Evolutionary conservation across 2,113 vertebrate genomes (phyloP), one percentile per base, ranked within the genome.

Genomic region (Dipodomys stephensi): DNA sequence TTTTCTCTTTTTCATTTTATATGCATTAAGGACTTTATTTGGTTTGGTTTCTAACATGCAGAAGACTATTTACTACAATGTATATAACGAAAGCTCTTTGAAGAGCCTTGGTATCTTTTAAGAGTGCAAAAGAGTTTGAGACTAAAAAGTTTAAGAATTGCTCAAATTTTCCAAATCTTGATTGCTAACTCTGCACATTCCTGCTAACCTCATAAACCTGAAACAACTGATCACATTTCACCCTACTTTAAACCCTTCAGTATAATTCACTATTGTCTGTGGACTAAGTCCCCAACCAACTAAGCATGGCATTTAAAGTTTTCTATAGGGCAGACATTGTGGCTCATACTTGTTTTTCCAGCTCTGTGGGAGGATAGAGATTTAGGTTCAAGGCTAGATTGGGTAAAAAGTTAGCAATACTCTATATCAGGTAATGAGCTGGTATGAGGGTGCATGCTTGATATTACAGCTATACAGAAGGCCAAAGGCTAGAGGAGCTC

Each of bases 1-100:
- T 62, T 78, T 90, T 62, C 20, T 7, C 23, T 1, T 85, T 92
- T 90, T 82, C 22, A 60, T 83, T 93, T 87, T 87, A 83, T 79
- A 71, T 72, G 46, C 87, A 73, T 72, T 60, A 79, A 76, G 28
- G 15, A 10, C 76, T 92, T 81, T 88, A 25, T 46, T 78, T 82
- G 25, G 27, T 64, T 87, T 93, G 71, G 65, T 90, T 65, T 77
- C 39, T 72, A 39, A 71, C 39, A 46, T 78, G 28, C 7, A 92
- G 85, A 92, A 80, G 68, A 15, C 39, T 46, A 60, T 7, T 87
- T 93, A 32, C 35, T 79, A 10, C 62, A 73, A 73, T 16, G 25
- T 16, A 79, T 22, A 44, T 87, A 53, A 77, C 53, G 65, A 19
- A 83, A 83, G 25, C 73, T 88, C 85, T 81, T 64, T 81, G 68